A percentile compares a stretch with the other conserved stretches of the same genome.
phyloP scores from a whole-genome alignment of 2,888 invertebrate species.

The Agrotis puta region DNA sequence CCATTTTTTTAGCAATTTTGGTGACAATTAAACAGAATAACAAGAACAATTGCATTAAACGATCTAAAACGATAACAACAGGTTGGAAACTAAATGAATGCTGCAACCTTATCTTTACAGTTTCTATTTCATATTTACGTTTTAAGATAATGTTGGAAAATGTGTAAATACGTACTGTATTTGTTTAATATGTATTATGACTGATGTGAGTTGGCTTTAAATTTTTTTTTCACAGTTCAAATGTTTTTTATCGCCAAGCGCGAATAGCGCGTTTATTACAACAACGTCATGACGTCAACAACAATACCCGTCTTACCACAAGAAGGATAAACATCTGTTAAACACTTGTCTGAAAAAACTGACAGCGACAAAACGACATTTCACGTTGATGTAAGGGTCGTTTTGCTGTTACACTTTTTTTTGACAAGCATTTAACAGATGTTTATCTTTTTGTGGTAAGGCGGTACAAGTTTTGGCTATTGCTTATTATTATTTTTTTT shows the following conservation, averaged over 20 bases:
- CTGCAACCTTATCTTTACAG: constrained; percentile 66
- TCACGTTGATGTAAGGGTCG: too few relatives aligned
- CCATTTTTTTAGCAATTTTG: constrained; percentile 30
- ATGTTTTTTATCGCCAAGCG: constrained; percentile 48
- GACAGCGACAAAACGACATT: too few relatives aligned
- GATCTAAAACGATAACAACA: constrained; percentile 50
- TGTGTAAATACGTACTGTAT: constrained; percentile 64
- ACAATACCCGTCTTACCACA: too few relatives aligned
- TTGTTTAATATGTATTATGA: constrained; percentile 57
- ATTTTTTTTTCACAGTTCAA: constrained; percentile 34
- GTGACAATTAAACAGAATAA: constrained; percentile 43
- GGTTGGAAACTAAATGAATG: constrained; percentile 63
- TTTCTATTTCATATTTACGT: constrained; percentile 72
- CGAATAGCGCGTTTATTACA: constrained; percentile 24
- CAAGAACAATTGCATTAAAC: constrained; percentile 45
- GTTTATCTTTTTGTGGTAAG: too few relatives aligned
- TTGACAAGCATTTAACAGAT: too few relatives aligned
- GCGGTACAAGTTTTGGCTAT: constrained; percentile 35
- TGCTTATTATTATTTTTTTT: constrained; percentile 22
- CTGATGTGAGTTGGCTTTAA: constrained; percentile 47
- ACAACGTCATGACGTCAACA: constrained; percentile 14
- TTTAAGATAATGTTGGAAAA: constrained; percentile 68
- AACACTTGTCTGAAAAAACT: too few relatives aligned
- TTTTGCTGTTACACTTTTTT: too few relatives aligned
- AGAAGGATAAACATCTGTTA: too few relatives aligned